phyloP scores from a whole-genome alignment of 2,888 invertebrate genomes.

The Polyploca ridens region DNA sequence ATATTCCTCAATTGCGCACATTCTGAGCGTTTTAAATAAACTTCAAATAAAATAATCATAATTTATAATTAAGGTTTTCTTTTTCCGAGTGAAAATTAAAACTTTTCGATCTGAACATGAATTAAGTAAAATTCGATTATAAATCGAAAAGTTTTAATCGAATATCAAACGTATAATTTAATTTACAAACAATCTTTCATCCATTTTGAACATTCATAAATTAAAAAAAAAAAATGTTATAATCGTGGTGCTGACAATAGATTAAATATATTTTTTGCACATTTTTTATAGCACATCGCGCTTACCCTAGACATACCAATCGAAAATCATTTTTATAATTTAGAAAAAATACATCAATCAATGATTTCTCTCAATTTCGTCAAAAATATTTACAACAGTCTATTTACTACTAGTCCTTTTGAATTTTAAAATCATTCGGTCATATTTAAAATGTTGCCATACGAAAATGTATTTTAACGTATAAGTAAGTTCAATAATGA shows the following conservation, averaged over 20 bases:
- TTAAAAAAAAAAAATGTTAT: neutral
- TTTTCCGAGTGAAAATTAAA: conserved; percentile 7
- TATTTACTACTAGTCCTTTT: conserved; percentile 50
- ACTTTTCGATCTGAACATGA: conserved; percentile 1
- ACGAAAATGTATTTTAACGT: conserved; percentile 22
- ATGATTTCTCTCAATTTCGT: conserved; percentile 31
- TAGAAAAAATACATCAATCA: conserved; percentile 67
- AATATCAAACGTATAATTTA: neutral
- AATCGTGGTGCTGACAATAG: neutral
- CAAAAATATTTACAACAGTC: conserved; percentile 65
- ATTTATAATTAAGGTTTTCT: conserved; percentile 7
- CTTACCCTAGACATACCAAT: conserved; percentile 48
- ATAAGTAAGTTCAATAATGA: neutral
- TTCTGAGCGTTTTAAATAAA: conserved; percentile 30
- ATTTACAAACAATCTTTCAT: neutral
- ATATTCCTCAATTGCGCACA: conserved; percentile 27
- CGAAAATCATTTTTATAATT: conserved; percentile 45
- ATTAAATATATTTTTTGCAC: neutral
- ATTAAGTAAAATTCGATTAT: neutral
- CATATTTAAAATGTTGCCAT: conserved; percentile 13
- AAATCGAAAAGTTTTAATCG: neutral
- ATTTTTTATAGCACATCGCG: conserved; percentile 34
- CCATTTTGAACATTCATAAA: neutral
- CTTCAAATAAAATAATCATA: conserved; percentile 22
- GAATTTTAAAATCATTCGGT: conserved; percentile 23